Evolutionary conservation across 1,140 invertebrate species (phyloP).

Genomic region (Harlomillsia oculata): DNA sequence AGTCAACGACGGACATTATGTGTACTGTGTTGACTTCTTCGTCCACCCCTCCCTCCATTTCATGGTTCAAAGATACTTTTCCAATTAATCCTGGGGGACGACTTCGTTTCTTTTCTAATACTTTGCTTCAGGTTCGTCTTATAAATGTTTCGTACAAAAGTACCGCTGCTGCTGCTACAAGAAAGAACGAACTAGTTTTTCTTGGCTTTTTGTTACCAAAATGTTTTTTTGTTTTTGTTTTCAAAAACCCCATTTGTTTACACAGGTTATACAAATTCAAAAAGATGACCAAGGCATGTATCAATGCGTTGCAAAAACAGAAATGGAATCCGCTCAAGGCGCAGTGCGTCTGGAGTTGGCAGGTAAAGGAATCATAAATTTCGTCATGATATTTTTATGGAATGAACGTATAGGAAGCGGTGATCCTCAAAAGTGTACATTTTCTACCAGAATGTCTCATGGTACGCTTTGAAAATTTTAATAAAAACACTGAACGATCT

Average conservation of each 20-base stretch:
- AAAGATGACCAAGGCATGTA: conserved; percentile 46
- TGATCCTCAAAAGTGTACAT: too few species aligned
- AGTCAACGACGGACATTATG: conserved; percentile 18
- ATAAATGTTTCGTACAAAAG: too few species aligned
- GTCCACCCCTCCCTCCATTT: conserved; percentile 20
- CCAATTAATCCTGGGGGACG: conserved; percentile 28
- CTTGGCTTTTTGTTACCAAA: neutral
- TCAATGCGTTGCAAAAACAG: conserved; percentile 45
- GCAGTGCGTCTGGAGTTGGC: conserved; percentile 44
- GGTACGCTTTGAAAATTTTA: too few species aligned
- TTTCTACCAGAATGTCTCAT: too few species aligned
- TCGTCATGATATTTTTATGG: too few species aligned
- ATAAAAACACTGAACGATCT: too few species aligned
- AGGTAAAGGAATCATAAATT: conserved; percentile 41
- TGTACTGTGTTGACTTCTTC: conserved; percentile 17
- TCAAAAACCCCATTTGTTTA: neutral
- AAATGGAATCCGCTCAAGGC: conserved; percentile 43
- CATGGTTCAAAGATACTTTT: conserved; percentile 34
- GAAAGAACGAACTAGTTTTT: too few species aligned
- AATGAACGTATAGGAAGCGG: too few species aligned
- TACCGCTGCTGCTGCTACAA: too few species aligned
- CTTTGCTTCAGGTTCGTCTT: conserved; percentile 31
- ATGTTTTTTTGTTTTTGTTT: neutral
- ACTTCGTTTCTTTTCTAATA: conserved; percentile 23
- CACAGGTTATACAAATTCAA: conserved; percentile 40